Evolutionary conservation across 1,140 invertebrate genomes (phyloP).

Genomic region (Diachasma alloeum): DNA sequence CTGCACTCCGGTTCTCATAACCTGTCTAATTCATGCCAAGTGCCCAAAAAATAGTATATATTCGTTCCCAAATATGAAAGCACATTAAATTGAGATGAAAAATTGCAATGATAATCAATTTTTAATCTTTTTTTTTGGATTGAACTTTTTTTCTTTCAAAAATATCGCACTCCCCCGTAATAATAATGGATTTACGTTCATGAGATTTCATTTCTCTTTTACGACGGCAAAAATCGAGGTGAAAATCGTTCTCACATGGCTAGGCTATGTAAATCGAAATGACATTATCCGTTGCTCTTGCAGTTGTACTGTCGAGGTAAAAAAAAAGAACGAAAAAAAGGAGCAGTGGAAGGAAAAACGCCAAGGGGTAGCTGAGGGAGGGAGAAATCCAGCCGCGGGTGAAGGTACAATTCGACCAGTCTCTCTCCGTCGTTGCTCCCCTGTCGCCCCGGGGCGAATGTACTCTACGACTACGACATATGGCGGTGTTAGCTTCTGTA

Average conservation of each 20-base stretch:
- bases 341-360: conserved; percentile 7
- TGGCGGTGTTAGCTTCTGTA: conserved; percentile 45
- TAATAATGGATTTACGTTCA: not conserved
- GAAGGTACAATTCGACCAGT: conserved; percentile 31
- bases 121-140: too few relatives aligned
- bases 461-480: conserved; percentile 43
- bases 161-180: too few relatives aligned
- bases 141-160: too few relatives aligned
- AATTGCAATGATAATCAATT: too few relatives aligned
- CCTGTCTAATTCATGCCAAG: too few relatives aligned
- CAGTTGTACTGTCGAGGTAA: conserved; percentile 25
- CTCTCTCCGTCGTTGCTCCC: conserved; percentile 30
- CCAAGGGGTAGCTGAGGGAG: conserved; percentile 12
- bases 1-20: too few relatives aligned
- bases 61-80: too few relatives aligned
- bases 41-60: too few relatives aligned
- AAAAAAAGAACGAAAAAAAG: conserved; percentile 13
- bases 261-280: conserved; percentile 53
- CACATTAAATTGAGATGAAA: too few relatives aligned
- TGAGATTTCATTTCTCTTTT: not conserved
- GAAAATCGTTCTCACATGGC: conserved; percentile 26
- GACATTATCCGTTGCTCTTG: conserved; percentile 52
- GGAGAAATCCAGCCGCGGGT: conserved; percentile 45
- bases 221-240: not conserved
- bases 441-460: conserved; percentile 41